These are phyloP conservation scores for Idaea aversata DNA, from an alignment of 2,888 invertebrate species.

Conservation along the genomic window DNA sequence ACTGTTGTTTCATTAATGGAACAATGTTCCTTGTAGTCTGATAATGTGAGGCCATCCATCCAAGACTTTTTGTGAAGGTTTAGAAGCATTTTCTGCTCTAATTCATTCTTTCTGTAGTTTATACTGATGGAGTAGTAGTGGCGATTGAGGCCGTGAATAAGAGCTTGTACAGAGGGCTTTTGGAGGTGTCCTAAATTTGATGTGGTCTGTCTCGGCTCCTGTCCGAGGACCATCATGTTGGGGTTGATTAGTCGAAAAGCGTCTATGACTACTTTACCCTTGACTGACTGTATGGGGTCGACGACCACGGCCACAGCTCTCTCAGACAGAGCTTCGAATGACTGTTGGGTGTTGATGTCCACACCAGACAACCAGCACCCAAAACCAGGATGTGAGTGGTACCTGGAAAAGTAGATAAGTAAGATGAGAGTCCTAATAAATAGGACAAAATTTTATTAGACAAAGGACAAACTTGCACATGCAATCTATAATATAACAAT, in stretches of 20 bases:
- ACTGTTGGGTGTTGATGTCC: constrained; percentile 99
- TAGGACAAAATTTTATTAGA: too few species aligned
- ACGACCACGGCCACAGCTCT: constrained; percentile 99
- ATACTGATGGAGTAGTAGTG: constrained; percentile 99
- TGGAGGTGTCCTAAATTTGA: constrained; percentile 99
- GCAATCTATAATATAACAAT: too few species aligned
- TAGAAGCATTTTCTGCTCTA: constrained; percentile 99
- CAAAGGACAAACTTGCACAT: too few species aligned
- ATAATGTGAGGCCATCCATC: constrained; percentile 96
- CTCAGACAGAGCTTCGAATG: constrained; percentile 98
- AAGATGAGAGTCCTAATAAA: too few species aligned
- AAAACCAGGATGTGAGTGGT: constrained; percentile 99
- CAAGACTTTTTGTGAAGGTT: constrained; percentile 99
- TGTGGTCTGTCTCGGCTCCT: constrained; percentile 99
- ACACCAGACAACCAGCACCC: constrained; percentile 99
- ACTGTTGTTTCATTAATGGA: constrained; percentile 96
- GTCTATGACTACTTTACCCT: constrained; percentile 99
- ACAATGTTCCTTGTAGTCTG: constrained; percentile 96
- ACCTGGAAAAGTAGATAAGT: constrained; percentile 76
- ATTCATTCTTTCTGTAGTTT: constrained; percentile 98
- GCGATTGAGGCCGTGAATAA: constrained; percentile 98
- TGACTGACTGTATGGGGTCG: constrained; percentile 99
- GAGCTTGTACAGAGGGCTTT: constrained; percentile 99
- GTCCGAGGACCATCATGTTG: constrained; percentile 99
- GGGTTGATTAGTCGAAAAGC: constrained; percentile 99